Conservation (phyloP, 2,888 invertebrate genomes). For the Tachina grossa region DNA sequence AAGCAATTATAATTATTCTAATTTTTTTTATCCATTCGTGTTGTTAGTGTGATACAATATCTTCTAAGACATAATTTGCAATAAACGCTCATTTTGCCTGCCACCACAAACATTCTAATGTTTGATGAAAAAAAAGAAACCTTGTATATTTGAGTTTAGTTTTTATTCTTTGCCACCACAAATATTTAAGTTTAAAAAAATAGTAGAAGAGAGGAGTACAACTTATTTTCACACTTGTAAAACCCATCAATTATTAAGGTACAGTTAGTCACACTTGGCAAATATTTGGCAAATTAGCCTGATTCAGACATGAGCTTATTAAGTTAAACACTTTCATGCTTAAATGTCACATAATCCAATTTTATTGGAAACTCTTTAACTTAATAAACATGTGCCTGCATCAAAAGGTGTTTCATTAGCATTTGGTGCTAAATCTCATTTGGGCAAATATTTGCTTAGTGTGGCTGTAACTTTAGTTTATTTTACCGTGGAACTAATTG, state of each 20-base stretch:
- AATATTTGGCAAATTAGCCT: too few relatives aligned
- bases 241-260: conserved; percentile 14
- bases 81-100: not conserved
- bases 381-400: too few relatives aligned
- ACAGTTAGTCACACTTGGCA: not conserved
- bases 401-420: too few relatives aligned
- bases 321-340: too few relatives aligned
- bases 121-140: conserved; percentile 13
- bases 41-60: conserved; percentile 5
- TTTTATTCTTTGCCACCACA: conserved; percentile 14
- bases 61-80: not conserved
- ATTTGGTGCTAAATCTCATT: too few relatives aligned
- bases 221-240: conserved; percentile 43
- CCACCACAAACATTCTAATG: conserved; percentile 34
- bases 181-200: conserved; percentile 21
- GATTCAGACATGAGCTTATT: too few relatives aligned
- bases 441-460: too few relatives aligned
- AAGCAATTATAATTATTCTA: conserved; percentile 10
- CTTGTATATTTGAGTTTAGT: conserved; percentile 16
- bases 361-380: too few relatives aligned
- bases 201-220: not conserved
- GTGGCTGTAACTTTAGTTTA: too few relatives aligned
- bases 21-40: not conserved
- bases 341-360: too few relatives aligned
- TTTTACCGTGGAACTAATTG: too few relatives aligned